phyloP scores from a whole-genome alignment of 2,797 vertebrate species.

The Staurois parvus region DNA sequence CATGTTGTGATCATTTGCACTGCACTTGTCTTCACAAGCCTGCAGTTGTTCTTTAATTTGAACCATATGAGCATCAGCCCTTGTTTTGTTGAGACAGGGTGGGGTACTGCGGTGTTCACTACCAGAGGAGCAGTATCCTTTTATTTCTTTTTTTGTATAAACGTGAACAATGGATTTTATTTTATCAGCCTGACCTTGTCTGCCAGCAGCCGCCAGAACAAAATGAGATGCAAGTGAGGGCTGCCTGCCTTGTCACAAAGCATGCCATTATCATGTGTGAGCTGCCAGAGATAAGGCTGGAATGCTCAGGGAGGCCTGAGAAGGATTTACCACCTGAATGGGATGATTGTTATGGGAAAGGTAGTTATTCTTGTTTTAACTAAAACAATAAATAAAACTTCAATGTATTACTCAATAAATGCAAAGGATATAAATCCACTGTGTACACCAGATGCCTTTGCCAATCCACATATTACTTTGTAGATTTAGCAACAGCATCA shows the following conservation, averaged over 20 bases:
- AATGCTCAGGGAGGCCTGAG: background rate
- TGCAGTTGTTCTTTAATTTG: background rate
- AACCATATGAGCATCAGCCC: background rate
- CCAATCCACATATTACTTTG: no score
- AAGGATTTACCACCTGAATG: background rate
- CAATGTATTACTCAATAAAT: no score
- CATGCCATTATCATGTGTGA: background rate
- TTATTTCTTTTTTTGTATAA: background rate
- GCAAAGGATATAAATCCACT: no score
- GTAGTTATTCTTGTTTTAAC: background rate
- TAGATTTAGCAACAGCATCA: no score
- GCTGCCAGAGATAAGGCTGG: slow-evolving; percentile 16
- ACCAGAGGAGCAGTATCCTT: background rate
- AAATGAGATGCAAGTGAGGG: slow-evolving; percentile 15
- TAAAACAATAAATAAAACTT: no score
- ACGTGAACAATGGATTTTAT: slow-evolving; percentile 39
- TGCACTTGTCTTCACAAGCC: slow-evolving; percentile 1
- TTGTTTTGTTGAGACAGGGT: slow-evolving; percentile 28
- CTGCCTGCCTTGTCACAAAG: slow-evolving; percentile 13
- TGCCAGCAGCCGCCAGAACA: slow-evolving; percentile 26
- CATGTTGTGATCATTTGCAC: background rate
- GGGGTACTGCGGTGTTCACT: background rate
- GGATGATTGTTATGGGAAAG: background rate
- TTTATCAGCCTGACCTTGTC: slow-evolving; percentile 20
- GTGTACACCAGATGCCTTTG: no score